Conservation (phyloP, 2,113 vertebrate species). For the Heloderma charlesbogerti region DNA sequence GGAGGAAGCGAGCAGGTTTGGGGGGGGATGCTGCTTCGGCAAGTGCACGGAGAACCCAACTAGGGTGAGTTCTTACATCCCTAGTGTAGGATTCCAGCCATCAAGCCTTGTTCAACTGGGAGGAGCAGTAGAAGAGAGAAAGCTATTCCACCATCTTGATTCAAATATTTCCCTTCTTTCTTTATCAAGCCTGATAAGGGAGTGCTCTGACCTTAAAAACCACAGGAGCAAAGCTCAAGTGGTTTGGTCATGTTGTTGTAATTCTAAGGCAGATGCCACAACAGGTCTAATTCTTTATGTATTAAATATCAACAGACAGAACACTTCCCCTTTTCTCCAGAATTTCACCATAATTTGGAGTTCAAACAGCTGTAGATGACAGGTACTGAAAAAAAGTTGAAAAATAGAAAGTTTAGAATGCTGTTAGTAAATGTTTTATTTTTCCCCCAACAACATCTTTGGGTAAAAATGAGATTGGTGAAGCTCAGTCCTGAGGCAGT, state of each 20-base stretch:
- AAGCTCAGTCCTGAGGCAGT: conserved; percentile 50
- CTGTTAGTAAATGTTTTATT: conserved; percentile 17
- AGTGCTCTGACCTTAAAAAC: background rate
- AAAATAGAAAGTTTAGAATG: conserved; percentile 66
- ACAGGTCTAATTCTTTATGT: conserved; percentile 37
- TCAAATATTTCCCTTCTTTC: background rate
- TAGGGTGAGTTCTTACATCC: too few relatives aligned
- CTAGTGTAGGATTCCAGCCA: background rate
- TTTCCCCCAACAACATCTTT: background rate
- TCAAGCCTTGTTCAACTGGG: background rate
- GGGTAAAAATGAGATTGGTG: conserved; percentile 56
- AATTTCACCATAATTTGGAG: conserved; percentile 1
- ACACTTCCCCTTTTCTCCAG: conserved; percentile 49
- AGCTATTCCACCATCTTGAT: conserved; percentile 7
- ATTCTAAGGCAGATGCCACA: conserved; percentile 40
- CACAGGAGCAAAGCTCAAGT: conserved; percentile 16
- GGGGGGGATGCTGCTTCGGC: too few relatives aligned
- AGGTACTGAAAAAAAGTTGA: conserved; percentile 67
- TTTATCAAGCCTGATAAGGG: background rate
- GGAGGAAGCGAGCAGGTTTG: too few relatives aligned
- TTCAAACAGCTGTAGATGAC: conserved; percentile 57
- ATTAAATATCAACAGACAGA: conserved; percentile 51
- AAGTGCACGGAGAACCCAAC: too few relatives aligned
- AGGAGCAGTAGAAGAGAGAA: background rate
- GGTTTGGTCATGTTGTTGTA: conserved; percentile 29